phyloP scores from a whole-genome alignment of 2,888 invertebrate species.

The Vanessa cardui region DNA sequence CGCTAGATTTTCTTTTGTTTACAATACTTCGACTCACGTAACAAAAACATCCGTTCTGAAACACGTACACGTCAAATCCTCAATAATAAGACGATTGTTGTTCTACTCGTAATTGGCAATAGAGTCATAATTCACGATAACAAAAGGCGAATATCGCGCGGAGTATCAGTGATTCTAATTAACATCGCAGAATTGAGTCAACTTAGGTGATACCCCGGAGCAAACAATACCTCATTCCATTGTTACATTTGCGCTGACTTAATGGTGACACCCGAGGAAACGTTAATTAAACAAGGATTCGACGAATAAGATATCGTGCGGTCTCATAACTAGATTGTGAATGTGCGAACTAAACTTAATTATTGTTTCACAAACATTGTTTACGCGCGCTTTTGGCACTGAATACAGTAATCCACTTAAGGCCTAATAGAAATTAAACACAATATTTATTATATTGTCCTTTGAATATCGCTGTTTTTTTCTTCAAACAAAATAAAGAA shows the following conservation, averaged over 20 bases:
- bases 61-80: conserved; percentile 18
- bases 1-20: not conserved
- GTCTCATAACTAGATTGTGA: conserved; percentile 43
- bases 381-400: conserved; percentile 19
- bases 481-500: too few relatives aligned
- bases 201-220: conserved; percentile 48
- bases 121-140: conserved; percentile 41
- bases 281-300: conserved; percentile 74
- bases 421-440: not conserved
- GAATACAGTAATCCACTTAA: conserved; percentile 1
- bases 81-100: conserved; percentile 30
- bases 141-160: conserved; percentile 42
- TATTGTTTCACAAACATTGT: conserved; percentile 21
- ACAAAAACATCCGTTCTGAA: conserved; percentile 22
- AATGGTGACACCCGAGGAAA: conserved; percentile 77
- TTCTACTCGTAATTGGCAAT: conserved; percentile 42
- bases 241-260: conserved; percentile 59
- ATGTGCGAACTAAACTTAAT: conserved; percentile 32
- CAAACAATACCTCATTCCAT: conserved; percentile 65
- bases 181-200: conserved; percentile 44
- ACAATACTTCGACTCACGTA: conserved; percentile 3
- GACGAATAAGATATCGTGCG: conserved; percentile 62
- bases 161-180: conserved; percentile 45
- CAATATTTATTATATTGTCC: conserved; percentile 6
- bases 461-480: too few relatives aligned